Base-by-base conservation (phyloP, 2,113 vertebrate genomes). In the Calypte anna region DNA sequence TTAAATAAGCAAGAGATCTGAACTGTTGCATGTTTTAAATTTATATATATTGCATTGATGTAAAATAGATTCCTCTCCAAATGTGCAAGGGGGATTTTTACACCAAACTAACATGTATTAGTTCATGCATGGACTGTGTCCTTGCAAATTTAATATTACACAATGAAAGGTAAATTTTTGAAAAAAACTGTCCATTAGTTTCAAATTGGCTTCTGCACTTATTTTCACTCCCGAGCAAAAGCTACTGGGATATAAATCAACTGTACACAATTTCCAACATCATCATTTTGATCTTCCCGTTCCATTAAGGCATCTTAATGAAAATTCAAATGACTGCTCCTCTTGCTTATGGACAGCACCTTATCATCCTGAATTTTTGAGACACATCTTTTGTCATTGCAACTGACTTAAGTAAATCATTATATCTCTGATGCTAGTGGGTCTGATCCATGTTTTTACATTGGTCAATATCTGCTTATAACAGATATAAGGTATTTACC, bases 231-330 rank as follows among this genome's bases (percentile, higher is more conserved):
- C 55, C 77, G 43, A 78, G 80, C n/a, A 90, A 91, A 73, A 69
- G 72, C 46, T 79, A 2, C 38, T 58, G 72, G 53, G 86, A 23
- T 82, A 91, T 83, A 88, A 84, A 80, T 95, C 61, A 70, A 53
- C 57, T 89, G 53, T 74, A 77, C 51, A 54, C 43, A 48, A 67
- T 91, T 92, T 88, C 48, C 73, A 95, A 33, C 63, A 68, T 68
- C 64, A 58, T 90, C 64, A 31, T 88, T 73, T 78, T 80, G 54
- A 80, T 92, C 76, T 86, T 95, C 61, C 59, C 0, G 7, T 64
- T 86, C 90, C 83, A 77, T 81, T 94, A 88, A 53, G 73, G 25
- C 19, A 48, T 86, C 80, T 88, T 90, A 80, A 88, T 74, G 64
- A 78, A 93, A 92, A 58, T 30, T 19, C 61, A 92, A 43, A 53